Base-by-base conservation (phyloP, 2,888 invertebrate species). In the Neoascia interrupta region DNA sequence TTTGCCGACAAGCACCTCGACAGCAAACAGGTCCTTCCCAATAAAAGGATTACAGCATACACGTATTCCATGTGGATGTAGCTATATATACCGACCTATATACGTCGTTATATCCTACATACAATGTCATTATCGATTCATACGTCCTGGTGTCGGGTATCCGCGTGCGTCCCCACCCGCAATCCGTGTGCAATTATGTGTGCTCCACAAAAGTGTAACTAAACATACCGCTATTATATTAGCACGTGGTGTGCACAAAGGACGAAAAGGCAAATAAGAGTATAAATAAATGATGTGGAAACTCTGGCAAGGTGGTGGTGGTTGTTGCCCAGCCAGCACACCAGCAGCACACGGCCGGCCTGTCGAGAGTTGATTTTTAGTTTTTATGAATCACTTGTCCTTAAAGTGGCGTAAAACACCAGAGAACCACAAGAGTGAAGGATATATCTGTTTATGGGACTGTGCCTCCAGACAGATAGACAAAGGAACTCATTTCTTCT, bases 121-220 rank as follows among this genome's bases (percentile, higher is more conserved):
- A 41, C 49, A 58, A 66, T 37, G 45, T 54, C 54, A 72, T 64
- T 64, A 73, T 73, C 64, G 72, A 63, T 70, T 70, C 54, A 70
- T 47, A 63, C 36, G 10, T 36, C 54, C 53, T 16, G 43, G 31
- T 43, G 51, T 45, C 31, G n/a, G n/a, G n/a, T n/a, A n/a, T n/a
- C n/a, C n/a, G n/a, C 13, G n/a, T 49, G 18, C 18, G 16, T 37
- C 13, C 6, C 45, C 23, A 6, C 16, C 23, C 21, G 26, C 43
- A n/a, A 18, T 13, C 36, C 26, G 6, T 16, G 21, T 21, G 21
- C 26, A 21, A 15, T n/a, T 31, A 41, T 31, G 19, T 37, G 43
- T 6, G 36, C 37, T 31, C 21, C 21, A 16, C 31, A 23, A 41
- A 28, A 19, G 36, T 69, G 47, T 4, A 8, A 41, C 58, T 47